Percentiles rank a stretch among this genome's conserved stretches.
phyloP scores from a whole-genome alignment of 1,140 invertebrate genomes.

The Wiebesia pumilae region DNA sequence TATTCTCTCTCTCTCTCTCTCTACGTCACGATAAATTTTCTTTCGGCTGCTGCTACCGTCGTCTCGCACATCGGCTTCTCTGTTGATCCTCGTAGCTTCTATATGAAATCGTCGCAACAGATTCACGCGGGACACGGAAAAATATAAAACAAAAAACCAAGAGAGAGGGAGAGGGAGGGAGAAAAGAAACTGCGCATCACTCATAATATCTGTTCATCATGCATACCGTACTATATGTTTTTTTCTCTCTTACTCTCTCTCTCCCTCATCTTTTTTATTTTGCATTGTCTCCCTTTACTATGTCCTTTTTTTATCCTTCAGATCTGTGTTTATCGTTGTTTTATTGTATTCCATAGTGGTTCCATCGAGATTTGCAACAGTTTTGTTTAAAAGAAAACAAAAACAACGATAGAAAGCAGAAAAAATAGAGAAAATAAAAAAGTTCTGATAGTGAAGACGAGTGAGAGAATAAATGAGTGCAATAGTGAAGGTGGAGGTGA shows the following conservation, averaged over 20 bases:
- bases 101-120: constrained; percentile 40
- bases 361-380: not conserved
- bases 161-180: not conserved
- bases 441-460: not conserved
- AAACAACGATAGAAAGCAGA: not conserved
- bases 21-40: constrained; percentile 1
- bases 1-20: constrained; percentile 6
- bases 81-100: constrained; percentile 16
- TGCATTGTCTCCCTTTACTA: constrained; percentile 19
- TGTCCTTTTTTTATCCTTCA: not conserved
- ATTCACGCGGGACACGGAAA: constrained; percentile 49
- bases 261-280: not conserved
- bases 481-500: not conserved
- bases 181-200: constrained; percentile 9
- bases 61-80: not conserved
- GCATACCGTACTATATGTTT: constrained; percentile 39
- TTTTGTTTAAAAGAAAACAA: constrained; percentile 15
- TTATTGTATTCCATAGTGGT: constrained; percentile 31
- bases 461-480: constrained; percentile 2
- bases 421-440: not conserved
- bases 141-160: constrained; percentile 45
- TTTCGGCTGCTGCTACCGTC: not conserved
- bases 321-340: not conserved
- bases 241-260: constrained; percentile 1
- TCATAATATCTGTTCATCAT: constrained; percentile 49